phyloP scores from a whole-genome alignment of 2,888 invertebrate species.

The Punctoribates punctum region DNA sequence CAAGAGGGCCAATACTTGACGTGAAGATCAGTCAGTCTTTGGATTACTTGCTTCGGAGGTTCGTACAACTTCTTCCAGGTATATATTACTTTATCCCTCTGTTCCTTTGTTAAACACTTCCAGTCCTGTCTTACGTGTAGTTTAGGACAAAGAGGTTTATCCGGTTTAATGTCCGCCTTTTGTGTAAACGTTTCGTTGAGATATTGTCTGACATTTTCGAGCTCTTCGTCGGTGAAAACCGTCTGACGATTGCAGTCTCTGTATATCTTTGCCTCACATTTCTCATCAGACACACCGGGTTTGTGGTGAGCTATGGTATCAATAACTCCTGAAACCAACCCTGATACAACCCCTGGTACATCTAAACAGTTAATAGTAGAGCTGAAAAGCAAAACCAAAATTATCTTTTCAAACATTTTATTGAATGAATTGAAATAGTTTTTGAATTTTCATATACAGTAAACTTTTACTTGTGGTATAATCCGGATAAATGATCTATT shows the following conservation, averaged over 20 bases:
- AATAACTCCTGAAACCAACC: no score
- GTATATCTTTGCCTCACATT: not conserved
- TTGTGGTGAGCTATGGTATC: no score
- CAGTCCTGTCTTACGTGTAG: not conserved
- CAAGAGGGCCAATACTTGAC: not conserved
- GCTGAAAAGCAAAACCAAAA: no score
- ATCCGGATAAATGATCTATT: no score
- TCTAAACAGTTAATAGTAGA: no score
- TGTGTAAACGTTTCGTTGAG: not conserved
- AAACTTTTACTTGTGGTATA: no score
- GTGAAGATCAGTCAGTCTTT: not conserved
- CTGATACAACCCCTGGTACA: no score
- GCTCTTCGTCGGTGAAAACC: not conserved
- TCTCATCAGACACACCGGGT: no score
- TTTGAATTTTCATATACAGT: no score
- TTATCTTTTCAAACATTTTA: no score
- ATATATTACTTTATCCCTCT: not conserved
- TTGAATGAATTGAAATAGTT: no score
- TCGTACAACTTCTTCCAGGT: not conserved
- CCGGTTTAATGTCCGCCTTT: not conserved
- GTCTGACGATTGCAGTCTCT: not conserved
- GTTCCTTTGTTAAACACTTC: not conserved
- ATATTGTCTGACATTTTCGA: constrained; percentile 1
- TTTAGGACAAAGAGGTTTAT: not conserved
- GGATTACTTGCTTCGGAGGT: not conserved